Evolutionary conservation across 2,888 invertebrate species (phyloP), one percentile per base, ranked within the genome.

Genomic region (Eupithecia subumbrata): DNA sequence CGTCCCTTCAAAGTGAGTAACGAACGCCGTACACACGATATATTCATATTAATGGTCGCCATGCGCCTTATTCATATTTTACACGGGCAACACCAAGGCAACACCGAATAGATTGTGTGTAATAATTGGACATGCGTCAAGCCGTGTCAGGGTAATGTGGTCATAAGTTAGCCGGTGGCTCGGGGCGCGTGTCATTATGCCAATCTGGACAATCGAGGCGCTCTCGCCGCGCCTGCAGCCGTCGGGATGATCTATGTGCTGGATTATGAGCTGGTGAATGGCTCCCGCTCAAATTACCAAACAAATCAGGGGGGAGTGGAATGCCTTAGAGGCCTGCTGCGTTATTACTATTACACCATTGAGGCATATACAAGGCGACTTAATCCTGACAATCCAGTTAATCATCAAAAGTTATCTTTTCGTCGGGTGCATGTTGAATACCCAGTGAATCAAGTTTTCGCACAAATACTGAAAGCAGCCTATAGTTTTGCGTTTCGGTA

Each of bases 71-170:
- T 92, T 92, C 91, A 93, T 94, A 93, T 92, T 92, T 92, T 92
- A 92, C 92, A 84, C 87, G 86, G 85, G 88, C 87, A 87, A 92
- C 92, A 84, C 86, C 85, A 87, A 91, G 85, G 88, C 87, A 87
- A 92, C 92, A 84, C 86, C 85, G 87, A 91, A 91, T 89, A 92
- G 90, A 93, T 92, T 91, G 92, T 92, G 85, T 89, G 92, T 91
- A 91, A 91, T 94, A 94, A 94, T 94, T 93, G 93, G 92, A 92
- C 91, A 92, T 90, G 91, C 91, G 93, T 93, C 94, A 93, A 89
- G 89, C 40, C 89, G 87, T 91, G 93, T 92, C 91, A 89, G 87
- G 87, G 89, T 93, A 93, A 94, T 94, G 90, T 88, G 92, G 89
- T 86, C 91, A 89, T 94, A 93, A 86, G 92, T 93, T 90, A 93